These are phyloP conservation scores for Pachyrhynchus sulphureomaculatus DNA, from an alignment of 1,140 invertebrate genomes.

Conservation along the genomic window DNA sequence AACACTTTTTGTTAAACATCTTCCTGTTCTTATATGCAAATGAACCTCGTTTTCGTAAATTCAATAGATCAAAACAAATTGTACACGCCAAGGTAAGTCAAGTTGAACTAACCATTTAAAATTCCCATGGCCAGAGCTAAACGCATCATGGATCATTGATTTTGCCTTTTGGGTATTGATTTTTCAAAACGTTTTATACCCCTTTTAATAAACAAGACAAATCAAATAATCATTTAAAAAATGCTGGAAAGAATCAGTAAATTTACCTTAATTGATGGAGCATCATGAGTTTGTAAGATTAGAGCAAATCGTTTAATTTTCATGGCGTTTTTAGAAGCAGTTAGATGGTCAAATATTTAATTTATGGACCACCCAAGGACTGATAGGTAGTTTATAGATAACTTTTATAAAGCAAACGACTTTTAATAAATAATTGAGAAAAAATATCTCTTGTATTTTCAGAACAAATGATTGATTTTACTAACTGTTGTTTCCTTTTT, in stretches of 20 bases:
- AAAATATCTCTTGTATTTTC: too few species aligned
- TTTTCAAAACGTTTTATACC: constrained; percentile 8
- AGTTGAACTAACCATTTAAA: not conserved
- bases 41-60: constrained; percentile 1
- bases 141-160: constrained; percentile 24
- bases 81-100: not conserved
- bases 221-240: constrained; percentile 21
- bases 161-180: constrained; percentile 4
- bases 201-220: constrained; percentile 21
- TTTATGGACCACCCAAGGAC: too few species aligned
- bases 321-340: too few species aligned
- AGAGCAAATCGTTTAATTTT: too few species aligned
- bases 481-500: too few species aligned
- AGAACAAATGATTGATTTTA: too few species aligned
- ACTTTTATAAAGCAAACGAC: too few species aligned
- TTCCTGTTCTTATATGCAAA: constrained; percentile 14
- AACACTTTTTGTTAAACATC: constrained; percentile 3
- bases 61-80: constrained; percentile 11
- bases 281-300: too few species aligned
- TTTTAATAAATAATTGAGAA: too few species aligned
- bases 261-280: constrained; percentile 6
- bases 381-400: too few species aligned
- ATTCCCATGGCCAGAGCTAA: constrained; percentile 16
- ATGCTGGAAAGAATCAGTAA: constrained; percentile 7
- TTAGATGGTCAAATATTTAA: too few species aligned